These are phyloP conservation scores for Himalopsyche anomala DNA, from an alignment of 2,888 invertebrate species.

Conservation along the genomic window DNA sequence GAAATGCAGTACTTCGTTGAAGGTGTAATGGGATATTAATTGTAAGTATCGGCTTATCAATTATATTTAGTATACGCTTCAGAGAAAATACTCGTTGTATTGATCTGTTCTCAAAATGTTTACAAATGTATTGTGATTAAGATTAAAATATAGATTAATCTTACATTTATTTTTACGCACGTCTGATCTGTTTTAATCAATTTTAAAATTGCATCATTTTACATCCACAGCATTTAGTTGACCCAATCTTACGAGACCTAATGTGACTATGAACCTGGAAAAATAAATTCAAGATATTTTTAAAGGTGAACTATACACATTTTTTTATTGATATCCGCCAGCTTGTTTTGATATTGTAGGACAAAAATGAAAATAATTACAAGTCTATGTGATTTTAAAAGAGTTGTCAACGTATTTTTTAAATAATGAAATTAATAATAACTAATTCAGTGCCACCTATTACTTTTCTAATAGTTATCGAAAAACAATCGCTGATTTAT, in stretches of 20 bases:
- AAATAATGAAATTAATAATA: too few species aligned
- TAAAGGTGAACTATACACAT: too few species aligned
- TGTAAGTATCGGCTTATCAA: conserved; percentile 44
- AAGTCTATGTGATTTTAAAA: too few species aligned
- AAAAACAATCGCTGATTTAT: too few species aligned
- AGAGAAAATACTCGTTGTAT: not conserved
- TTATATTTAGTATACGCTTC: not conserved
- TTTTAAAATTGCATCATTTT: not conserved
- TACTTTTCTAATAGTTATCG: too few species aligned
- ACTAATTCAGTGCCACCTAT: too few species aligned
- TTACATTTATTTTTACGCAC: not conserved
- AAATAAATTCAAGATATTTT: too few species aligned
- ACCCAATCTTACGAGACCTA: not conserved
- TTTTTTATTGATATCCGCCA: too few species aligned
- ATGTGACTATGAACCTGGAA: too few species aligned
- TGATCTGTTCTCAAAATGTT: not conserved
- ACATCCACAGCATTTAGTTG: not conserved
- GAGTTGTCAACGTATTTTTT: too few species aligned
- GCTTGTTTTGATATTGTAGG: too few species aligned
- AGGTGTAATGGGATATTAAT: conserved; percentile 45
- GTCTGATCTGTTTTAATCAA: not conserved
- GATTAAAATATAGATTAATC: not conserved
- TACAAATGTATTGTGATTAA: not conserved
- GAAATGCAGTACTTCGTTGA: conserved; percentile 22
- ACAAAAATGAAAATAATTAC: too few species aligned